phyloP scores from a whole-genome alignment of 2,888 invertebrate genomes.

The Oligia latruncula region DNA sequence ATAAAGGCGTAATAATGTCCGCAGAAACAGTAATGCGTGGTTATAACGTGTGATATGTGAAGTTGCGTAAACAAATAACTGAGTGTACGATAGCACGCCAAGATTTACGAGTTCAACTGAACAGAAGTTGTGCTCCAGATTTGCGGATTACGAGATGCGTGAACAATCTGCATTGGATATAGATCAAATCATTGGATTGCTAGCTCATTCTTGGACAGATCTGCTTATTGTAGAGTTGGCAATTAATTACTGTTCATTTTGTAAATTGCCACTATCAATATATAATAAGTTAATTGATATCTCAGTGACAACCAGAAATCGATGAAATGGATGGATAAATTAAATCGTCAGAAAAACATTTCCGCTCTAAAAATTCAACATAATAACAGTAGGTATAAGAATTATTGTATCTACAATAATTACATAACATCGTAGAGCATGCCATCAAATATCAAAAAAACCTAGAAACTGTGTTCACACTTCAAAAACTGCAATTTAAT shows the following conservation, averaged over 20 bases:
- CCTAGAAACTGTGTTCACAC: constrained; percentile 36
- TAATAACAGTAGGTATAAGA: constrained; percentile 22
- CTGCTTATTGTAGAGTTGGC: constrained; percentile 1
- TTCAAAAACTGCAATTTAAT: constrained; percentile 48
- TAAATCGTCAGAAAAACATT: background rate
- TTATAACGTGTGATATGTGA: constrained; percentile 66
- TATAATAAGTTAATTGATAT: background rate
- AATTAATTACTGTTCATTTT: background rate
- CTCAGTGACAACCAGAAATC: background rate
- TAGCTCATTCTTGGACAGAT: constrained; percentile 10
- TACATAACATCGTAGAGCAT: background rate
- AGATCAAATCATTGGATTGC: constrained; percentile 12
- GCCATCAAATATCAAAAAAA: constrained; percentile 37
- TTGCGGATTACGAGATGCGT: constrained; percentile 46
- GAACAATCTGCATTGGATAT: constrained; percentile 50
- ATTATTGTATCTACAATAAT: constrained; percentile 5
- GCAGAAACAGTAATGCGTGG: constrained; percentile 58
- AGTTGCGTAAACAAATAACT: constrained; percentile 71
- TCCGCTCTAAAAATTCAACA: constrained; percentile 12
- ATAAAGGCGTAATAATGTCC: constrained; percentile 71
- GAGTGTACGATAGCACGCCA: constrained; percentile 57
- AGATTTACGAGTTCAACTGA: constrained; percentile 69
- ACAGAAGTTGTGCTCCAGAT: constrained; percentile 67
- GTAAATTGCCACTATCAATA: background rate
- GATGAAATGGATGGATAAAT: background rate